phyloP scores from a whole-genome alignment of 2,797 vertebrate genomes.

The Cryptoblepharus egeriae region DNA sequence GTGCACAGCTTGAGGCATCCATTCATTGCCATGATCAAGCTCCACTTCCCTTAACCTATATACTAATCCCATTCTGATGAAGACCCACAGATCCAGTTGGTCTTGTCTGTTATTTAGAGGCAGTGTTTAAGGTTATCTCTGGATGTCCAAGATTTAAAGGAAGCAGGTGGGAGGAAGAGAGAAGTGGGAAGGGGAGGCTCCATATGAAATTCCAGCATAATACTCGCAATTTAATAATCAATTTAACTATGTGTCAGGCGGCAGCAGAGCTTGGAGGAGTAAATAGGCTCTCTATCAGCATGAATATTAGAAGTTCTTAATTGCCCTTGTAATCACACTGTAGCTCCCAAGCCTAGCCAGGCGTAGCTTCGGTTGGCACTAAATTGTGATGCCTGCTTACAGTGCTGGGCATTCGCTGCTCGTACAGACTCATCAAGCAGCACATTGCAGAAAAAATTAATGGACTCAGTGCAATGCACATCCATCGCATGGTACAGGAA shows the following conservation, averaged over 20 bases:
- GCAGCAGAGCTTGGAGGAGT: conserved; percentile 58
- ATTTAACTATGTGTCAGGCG: conserved; percentile 44
- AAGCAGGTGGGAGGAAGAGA: not conserved
- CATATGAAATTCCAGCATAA: conserved; percentile 45
- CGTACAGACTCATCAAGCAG: not conserved
- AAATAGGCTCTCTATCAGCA: conserved; percentile 55
- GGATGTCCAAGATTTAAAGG: not conserved
- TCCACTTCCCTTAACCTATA: conserved; percentile 16
- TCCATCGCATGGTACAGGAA: not conserved
- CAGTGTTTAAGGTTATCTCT: not conserved
- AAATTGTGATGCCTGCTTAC: conserved; percentile 36
- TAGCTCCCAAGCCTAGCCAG: conserved; percentile 64
- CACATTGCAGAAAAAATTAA: not conserved
- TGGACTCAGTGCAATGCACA: conserved; percentile 15
- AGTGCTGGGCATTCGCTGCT: not conserved
- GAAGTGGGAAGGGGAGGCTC: not conserved
- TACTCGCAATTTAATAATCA: conserved; percentile 66
- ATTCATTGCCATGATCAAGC: fast-evolving
- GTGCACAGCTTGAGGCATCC: not conserved
- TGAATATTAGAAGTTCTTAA: conserved; percentile 69
- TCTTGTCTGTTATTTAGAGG: not conserved
- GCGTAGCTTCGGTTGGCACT: conserved; percentile 37
- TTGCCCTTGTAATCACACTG: conserved; percentile 72
- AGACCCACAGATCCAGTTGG: not conserved
- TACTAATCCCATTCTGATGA: not conserved